Evolutionary conservation across 1,140 invertebrate species (phyloP), one percentile per base, ranked within the genome.

Genomic region (Drosophila rufa): DNA sequence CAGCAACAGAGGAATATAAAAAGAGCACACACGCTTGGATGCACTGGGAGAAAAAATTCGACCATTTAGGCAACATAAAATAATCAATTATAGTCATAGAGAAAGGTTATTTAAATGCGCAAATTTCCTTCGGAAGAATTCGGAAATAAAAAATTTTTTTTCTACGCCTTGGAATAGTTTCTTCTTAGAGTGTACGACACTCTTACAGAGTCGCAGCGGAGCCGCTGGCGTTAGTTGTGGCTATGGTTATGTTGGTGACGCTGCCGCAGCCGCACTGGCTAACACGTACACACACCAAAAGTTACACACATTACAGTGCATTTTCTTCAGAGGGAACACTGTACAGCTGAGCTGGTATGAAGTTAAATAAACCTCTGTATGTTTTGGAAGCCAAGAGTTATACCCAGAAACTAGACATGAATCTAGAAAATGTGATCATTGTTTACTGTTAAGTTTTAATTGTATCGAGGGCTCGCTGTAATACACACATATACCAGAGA

Each of bases 231-330:
- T 66, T 79, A 68, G 76, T 65, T 78, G 80, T 48, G 70, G 67
- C 78, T 82, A 74, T 79, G 82, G 82, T 70, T 64, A 66, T 74
- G 79, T 46, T 84, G 80, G 61, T 79, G 80, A 79, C 74, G 83
- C 48, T 66, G 33, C 58, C 69, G 11, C 70, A 73, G 70, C 70
- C 53, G 46, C 46, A 57, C 38, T 42, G 80, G 47, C 53, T 47
- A 62, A 45, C 57, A 66, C 79, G 45, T 56, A 64, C 30, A 57
- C 43, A 40, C 30, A 58, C 22, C 14, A 47, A 8, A 15, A 48
- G 22, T 40, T 3, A 30, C 17, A 56, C 27, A 61, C 51, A 74
- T 36, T 36, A 46, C 19, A 48, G 48, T 33, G 48, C n/a, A 33
- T 0, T 51, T 33, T 51, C n/a, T 11, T 51, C 12, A 30, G 1